A percentile compares a stretch with the other conserved stretches of the same genome.
phyloP scores from a whole-genome alignment of 2,113 vertebrate genomes.

The Theristicus caerulescens region DNA sequence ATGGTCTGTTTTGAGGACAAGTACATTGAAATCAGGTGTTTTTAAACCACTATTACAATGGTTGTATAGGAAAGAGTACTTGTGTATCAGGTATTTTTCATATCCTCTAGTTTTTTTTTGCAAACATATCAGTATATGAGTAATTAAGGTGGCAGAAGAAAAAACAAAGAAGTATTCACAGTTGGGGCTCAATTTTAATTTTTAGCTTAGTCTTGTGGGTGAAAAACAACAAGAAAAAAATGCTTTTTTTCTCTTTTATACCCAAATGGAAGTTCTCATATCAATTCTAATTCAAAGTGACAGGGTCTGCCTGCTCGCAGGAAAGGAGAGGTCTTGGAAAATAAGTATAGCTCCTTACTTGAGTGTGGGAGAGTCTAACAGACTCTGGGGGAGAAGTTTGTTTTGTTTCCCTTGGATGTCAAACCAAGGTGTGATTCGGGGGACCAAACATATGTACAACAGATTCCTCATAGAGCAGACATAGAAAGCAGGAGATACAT shows the following conservation, averaged over 20 bases:
- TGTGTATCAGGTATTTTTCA: background rate
- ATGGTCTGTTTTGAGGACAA: background rate
- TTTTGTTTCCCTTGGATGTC: background rate
- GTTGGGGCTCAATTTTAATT: background rate
- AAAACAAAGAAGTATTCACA: background rate
- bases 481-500: background rate
- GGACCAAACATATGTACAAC: background rate
- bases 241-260: background rate
- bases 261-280: background rate
- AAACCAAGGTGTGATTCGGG: background rate
- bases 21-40: background rate
- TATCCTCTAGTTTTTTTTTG: background rate
- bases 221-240: background rate
- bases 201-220: background rate
- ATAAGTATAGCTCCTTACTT: background rate
- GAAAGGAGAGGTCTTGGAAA: background rate
- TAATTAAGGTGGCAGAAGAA: background rate
- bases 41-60: background rate
- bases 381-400: background rate
- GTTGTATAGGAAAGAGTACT: background rate
- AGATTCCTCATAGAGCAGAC: background rate
- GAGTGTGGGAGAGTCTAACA: background rate
- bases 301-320: background rate
- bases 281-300: background rate
- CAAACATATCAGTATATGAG: background rate